phyloP scores from a whole-genome alignment of 2,888 invertebrate genomes.

The Nudaria mundana region DNA sequence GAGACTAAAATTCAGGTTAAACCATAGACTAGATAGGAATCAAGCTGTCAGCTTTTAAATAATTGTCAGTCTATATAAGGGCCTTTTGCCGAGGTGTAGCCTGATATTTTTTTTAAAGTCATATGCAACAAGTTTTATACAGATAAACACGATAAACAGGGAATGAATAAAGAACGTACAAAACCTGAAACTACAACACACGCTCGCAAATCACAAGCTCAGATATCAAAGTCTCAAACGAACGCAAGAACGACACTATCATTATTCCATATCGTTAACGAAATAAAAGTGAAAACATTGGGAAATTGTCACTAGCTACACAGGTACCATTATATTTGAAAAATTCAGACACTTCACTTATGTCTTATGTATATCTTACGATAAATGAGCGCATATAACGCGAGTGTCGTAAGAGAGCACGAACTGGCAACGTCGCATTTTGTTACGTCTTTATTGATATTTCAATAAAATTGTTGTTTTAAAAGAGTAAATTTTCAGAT shows the following conservation, averaged over 20 bases:
- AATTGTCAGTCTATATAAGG: too few species aligned
- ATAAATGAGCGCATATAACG: conserved; percentile 31
- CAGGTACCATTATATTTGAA: conserved; percentile 66
- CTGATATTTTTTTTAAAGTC: too few species aligned
- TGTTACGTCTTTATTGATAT: too few species aligned
- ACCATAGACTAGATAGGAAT: background rate
- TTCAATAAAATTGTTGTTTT: too few species aligned
- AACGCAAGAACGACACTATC: conserved; percentile 45
- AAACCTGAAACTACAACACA: conserved; percentile 17
- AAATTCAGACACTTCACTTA: conserved; percentile 68
- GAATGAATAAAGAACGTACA: conserved; percentile 27
- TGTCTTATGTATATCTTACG: conserved; percentile 69
- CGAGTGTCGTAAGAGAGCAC: conserved; percentile 24
- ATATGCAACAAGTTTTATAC: conserved; percentile 20
- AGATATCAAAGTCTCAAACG: background rate
- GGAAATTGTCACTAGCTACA: conserved; percentile 78
- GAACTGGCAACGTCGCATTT: too few species aligned
- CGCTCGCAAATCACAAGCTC: background rate
- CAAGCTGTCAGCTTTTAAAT: too few species aligned
- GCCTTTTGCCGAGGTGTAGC: too few species aligned
- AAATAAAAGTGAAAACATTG: conserved; percentile 40
- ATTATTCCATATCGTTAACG: conserved; percentile 56
- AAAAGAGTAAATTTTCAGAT: too few species aligned
- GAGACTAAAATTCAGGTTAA: conserved; percentile 1
- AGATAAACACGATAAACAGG: conserved; percentile 20